These are phyloP conservation scores for Lichenostomus cassidix DNA, from an alignment of 2,113 vertebrate species.

Conservation along the genomic window DNA sequence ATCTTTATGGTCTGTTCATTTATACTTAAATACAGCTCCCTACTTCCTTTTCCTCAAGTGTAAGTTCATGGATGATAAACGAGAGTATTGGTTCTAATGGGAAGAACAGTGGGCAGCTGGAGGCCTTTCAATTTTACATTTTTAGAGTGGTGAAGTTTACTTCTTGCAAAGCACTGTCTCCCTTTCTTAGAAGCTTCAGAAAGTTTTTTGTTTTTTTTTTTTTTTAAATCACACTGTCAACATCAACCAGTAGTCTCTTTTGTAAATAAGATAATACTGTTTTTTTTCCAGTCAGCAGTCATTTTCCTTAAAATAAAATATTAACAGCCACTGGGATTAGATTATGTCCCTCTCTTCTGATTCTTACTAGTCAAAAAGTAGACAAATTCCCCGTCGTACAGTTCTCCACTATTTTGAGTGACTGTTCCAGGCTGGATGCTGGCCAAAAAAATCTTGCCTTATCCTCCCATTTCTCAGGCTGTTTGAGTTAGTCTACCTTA, in stretches of 20 bases:
- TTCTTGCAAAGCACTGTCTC: neutral
- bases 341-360: neutral
- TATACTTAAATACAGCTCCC: neutral
- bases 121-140: neutral
- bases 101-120: neutral
- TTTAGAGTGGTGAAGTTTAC: neutral
- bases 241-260: neutral
- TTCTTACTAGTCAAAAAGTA: neutral
- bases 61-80: neutral
- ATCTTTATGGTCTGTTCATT: neutral
- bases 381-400: neutral
- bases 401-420: neutral
- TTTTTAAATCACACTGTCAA: neutral
- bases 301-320: neutral
- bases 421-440: neutral
- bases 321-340: neutral
- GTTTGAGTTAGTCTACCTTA: neutral
- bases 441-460: neutral
- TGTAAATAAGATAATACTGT: neutral
- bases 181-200: neutral
- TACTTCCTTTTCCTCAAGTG: neutral
- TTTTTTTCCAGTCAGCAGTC: neutral
- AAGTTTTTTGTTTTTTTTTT: neutral
- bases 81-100: neutral
- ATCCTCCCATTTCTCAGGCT: neutral